phyloP scores from a whole-genome alignment of 2,888 invertebrate genomes.

The Tromatobia lineatoria region DNA sequence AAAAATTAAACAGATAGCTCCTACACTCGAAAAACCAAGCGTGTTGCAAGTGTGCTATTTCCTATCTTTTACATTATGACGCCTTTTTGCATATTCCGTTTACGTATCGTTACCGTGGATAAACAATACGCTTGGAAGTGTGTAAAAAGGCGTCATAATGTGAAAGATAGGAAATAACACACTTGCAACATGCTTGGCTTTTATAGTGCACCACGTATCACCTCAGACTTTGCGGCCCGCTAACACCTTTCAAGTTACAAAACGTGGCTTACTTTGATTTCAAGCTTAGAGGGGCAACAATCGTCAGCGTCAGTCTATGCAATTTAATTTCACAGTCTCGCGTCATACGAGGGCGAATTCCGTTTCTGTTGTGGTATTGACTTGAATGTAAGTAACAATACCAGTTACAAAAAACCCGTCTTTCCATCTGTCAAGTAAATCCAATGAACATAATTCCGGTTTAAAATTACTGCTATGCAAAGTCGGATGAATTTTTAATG shows the following conservation, averaged over 20 bases:
- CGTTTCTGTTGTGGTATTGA: background rate
- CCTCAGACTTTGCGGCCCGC: conserved; percentile 14
- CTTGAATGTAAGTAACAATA: background rate
- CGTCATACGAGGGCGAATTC: background rate
- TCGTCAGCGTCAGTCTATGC: background rate
- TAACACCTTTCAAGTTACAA: conserved; percentile 30
- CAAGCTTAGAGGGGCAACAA: conserved; percentile 17
- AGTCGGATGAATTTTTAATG: conserved; percentile 1
- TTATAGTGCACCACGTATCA: conserved; percentile 19
- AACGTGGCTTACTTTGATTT: conserved; percentile 62
- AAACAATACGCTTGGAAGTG: no score
- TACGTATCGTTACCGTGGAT: no score
- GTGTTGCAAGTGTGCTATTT: no score
- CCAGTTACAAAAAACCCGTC: no score
- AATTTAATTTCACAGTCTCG: conserved; percentile 30
- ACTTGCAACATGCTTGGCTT: no score
- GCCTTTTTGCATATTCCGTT: no score
- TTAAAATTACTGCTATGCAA: background rate
- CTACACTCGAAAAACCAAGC: no score
- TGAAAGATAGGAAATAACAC: no score
- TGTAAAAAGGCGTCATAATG: no score
- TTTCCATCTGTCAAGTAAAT: conserved; percentile 8
- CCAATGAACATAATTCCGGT: conserved; percentile 7
- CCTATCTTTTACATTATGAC: no score
- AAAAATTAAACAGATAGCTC: conserved; percentile 5